Percentiles rank a stretch among this genome's conserved stretches.
Evolutionary conservation across 2,888 invertebrate species (phyloP).

Genomic region (Ganaspis brasiliensis): DNA sequence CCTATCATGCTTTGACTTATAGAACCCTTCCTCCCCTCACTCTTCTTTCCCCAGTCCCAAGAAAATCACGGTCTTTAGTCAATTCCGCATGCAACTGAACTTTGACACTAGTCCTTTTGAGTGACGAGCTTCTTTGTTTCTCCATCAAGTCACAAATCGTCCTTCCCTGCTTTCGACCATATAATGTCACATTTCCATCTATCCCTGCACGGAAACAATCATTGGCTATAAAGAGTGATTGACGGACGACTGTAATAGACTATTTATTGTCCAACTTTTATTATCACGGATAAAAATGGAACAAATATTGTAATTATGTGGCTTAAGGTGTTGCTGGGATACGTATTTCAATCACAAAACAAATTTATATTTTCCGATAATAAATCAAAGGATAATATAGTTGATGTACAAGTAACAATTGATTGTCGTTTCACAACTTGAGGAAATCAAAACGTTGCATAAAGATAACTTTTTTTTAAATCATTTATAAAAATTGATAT

Average conservation of each 20-base stretch:
- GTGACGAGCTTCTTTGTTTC: conserved; percentile 52
- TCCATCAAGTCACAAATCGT: conserved; percentile 19
- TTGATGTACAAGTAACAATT: no score
- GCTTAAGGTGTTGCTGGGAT: no score
- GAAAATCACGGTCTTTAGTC: not conserved
- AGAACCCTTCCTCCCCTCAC: not conserved
- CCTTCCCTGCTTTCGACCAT: conserved; percentile 21
- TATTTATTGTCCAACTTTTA: conserved; percentile 3
- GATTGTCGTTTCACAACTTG: no score
- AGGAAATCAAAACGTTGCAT: no score
- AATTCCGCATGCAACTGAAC: conserved; percentile 71
- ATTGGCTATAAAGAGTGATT: conserved; percentile 27
- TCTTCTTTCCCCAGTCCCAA: conserved; percentile 48
- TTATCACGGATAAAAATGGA: not conserved
- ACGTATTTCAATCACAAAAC: no score
- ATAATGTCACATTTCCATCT: conserved; percentile 36
- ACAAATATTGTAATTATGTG: not conserved
- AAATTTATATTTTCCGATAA: no score
- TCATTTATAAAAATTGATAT: no score
- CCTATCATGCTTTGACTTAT: conserved; percentile 55
- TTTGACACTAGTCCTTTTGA: conserved; percentile 64
- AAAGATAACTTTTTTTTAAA: no score
- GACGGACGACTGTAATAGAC: conserved; percentile 25
- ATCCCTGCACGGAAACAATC: conserved; percentile 31
- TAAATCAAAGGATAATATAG: no score